phyloP scores from a whole-genome alignment of 2,113 vertebrate species.

The Crotalus horridus region DNA sequence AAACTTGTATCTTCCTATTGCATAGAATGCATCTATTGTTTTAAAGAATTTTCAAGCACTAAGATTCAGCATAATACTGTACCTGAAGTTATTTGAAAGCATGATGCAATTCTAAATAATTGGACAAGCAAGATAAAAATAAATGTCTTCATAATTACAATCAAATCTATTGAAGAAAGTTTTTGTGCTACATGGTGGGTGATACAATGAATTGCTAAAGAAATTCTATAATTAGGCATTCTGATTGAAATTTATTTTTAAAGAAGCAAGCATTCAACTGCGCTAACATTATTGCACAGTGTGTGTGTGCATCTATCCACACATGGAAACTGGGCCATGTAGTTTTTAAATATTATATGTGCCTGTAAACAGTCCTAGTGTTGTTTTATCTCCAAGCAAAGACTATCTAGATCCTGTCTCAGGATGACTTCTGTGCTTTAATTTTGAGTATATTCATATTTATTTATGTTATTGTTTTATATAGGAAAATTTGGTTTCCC shows the following conservation, averaged over 20 bases:
- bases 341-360: constrained; percentile 11
- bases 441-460: constrained; percentile 24
- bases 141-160: background rate
- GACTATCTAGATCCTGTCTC: constrained; percentile 30
- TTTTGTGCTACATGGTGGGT: background rate
- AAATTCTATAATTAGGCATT: background rate
- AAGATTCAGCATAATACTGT: background rate
- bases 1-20: background rate
- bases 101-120: background rate
- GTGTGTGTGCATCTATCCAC: background rate
- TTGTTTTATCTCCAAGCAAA: constrained; percentile 59
- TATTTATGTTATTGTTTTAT: background rate
- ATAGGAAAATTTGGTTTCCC: constrained; percentile 1
- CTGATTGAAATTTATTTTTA: background rate
- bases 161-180: background rate
- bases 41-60: background rate
- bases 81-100: background rate
- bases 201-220: background rate
- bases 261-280: background rate
- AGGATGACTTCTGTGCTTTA: constrained; percentile 43
- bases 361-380: constrained; percentile 13
- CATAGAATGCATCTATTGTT: background rate
- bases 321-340: background rate
- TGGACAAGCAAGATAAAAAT: background rate
- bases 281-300: background rate